phyloP scores from a whole-genome alignment of 2,888 invertebrate species.

The Synanthedon formicaeformis region DNA sequence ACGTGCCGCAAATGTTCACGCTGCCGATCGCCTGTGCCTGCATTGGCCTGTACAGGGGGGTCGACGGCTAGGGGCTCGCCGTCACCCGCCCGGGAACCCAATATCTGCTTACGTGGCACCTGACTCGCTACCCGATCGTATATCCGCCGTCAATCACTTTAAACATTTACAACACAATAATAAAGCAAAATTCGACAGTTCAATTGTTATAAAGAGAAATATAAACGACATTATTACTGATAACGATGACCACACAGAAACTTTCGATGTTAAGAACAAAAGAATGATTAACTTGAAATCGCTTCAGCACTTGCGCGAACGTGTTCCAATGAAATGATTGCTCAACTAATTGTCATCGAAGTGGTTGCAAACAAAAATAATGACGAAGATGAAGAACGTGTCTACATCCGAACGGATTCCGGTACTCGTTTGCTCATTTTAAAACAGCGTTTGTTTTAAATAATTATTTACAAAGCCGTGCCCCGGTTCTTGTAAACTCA shows the following conservation, averaged over 20 bases:
- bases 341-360: constrained; percentile 45
- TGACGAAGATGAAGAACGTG: constrained; percentile 21
- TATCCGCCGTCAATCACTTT: constrained; percentile 22
- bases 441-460: constrained; percentile 31
- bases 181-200: constrained; percentile 10
- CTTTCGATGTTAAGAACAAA: constrained; percentile 30
- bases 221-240: constrained; percentile 4
- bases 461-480: constrained; percentile 38
- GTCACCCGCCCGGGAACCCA: constrained; percentile 20
- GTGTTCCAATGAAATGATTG: constrained; percentile 44
- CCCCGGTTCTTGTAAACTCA: constrained; percentile 2
- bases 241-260: not conserved
- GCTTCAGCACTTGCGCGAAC: constrained; percentile 39
- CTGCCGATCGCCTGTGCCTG: constrained; percentile 28
- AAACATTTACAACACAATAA: constrained; percentile 21
- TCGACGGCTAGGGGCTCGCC: constrained; percentile 24
- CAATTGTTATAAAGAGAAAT: constrained; percentile 18
- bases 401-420: constrained; percentile 29
- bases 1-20: constrained; percentile 68
- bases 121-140: constrained; percentile 45
- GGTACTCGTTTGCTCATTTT: constrained; percentile 21
- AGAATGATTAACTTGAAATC: constrained; percentile 35
- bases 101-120: constrained; percentile 48
- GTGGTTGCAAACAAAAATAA: constrained; percentile 51
- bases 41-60: constrained; percentile 19